Base-by-base conservation (phyloP, 2,888 invertebrate species). In the Parnassius apollo region DNA sequence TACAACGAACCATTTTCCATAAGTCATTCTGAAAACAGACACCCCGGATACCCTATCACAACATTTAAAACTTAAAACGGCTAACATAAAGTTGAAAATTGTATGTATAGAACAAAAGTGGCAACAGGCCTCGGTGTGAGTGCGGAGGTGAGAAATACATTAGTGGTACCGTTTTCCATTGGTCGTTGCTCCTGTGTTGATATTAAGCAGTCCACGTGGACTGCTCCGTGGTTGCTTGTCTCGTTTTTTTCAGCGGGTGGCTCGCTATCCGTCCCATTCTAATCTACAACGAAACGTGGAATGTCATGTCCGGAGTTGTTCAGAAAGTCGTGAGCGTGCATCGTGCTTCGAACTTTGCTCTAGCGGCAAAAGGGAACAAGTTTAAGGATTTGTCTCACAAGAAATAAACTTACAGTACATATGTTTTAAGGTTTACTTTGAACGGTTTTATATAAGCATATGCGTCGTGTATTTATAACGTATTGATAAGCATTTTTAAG, bases 121-220 rank as follows among this genome's bases (percentile, higher is more conserved):
- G 82, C 82, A 83, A 80, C 80, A 72, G 79, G 78, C 80, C 78
- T 84, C 85, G 85, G 89, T 90, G 89, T 91, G 91, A 88, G 91
- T 90, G 90, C 88, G 88, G 90, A 92, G 92, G 91, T 92, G 92
- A 92, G 92, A 92, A 92, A 92, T 92, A 92, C 92, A 92, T 92
- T 92, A 92, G 91, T 87, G 90, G 88, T 91, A 83, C 88, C 88
- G 90, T 90, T 90, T 89, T 86, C 91, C 85, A 92, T 92, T 92
- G 92, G 92, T 89, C 89, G 88, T 85, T 83, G 90, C 91, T 90
- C 84, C 91, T 83, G 91, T 91, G 91, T 91, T 88, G 88, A 89
- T 90, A 88, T 88, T 88, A 89, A 89, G 86, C 85, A 89, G 91
- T 91, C 91, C 91, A 91, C 91, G 91, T 91, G 91, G 91, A 91